A percentile compares a stretch with the other conserved stretches of the same genome.
These are phyloP conservation scores for Gnathonemus echidnorhynchus DNA, from an alignment of 2,113 vertebrate species.

Conservation along the genomic window DNA sequence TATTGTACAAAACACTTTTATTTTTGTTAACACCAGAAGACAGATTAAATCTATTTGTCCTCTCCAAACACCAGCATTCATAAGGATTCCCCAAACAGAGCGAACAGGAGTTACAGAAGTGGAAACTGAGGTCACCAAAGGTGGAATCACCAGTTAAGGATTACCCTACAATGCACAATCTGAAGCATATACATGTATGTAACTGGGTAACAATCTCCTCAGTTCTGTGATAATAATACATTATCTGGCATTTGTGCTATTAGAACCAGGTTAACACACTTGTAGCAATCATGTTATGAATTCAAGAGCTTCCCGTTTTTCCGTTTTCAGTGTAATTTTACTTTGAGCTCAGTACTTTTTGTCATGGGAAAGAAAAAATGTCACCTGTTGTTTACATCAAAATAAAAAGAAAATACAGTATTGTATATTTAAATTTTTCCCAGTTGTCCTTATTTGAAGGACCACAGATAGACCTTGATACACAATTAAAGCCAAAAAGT, in stretches of 20 bases:
- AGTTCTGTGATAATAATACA: slow-evolving; percentile 2
- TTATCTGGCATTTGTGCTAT: slow-evolving; percentile 11
- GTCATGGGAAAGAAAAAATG: background rate
- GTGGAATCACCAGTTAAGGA: background rate
- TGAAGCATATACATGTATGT: background rate
- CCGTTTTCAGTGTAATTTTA: background rate
- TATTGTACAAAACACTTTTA: slow-evolving; percentile 20
- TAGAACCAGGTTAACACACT: background rate
- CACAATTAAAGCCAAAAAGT: background rate
- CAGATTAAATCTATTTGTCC: background rate
- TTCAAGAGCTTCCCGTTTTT: background rate
- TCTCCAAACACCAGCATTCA: background rate
- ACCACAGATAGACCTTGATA: background rate
- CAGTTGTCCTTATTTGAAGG: background rate
- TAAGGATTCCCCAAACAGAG: background rate
- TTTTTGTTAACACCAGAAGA: slow-evolving; percentile 13
- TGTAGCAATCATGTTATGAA: background rate
- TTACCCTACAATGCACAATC: background rate
- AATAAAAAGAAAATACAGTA: background rate
- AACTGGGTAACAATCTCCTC: background rate
- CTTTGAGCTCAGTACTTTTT: background rate
- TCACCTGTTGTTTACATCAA: background rate
- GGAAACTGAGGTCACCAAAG: background rate
- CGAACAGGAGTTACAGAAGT: background rate
- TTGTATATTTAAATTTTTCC: background rate